Evolutionary conservation across 2,113 vertebrate species (phyloP).

Genomic region (Petrocephalus microphthalmus): DNA sequence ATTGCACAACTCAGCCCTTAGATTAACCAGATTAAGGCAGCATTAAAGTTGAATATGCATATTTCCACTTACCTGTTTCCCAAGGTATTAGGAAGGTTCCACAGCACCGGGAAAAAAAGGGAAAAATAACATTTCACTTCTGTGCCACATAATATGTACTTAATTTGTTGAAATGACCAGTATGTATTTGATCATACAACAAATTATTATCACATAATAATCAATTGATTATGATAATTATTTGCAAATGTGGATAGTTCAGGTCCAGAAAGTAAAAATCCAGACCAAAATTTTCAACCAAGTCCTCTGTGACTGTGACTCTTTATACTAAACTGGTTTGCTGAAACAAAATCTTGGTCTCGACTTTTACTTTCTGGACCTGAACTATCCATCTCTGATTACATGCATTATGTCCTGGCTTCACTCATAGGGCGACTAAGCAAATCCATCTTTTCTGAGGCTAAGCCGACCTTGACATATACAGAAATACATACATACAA

Average conservation of each 20-base stretch:
- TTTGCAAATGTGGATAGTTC: background rate
- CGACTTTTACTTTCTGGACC: background rate
- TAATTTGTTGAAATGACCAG: background rate
- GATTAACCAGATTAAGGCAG: background rate
- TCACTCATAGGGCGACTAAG: background rate
- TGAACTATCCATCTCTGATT: background rate
- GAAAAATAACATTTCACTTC: background rate
- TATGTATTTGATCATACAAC: background rate
- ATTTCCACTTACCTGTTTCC: constrained; percentile 13
- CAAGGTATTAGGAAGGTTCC: background rate
- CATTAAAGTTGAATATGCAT: background rate
- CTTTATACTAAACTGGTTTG: background rate
- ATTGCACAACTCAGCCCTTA: background rate
- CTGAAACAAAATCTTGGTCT: background rate
- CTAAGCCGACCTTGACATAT: background rate
- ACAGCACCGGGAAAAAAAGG: background rate
- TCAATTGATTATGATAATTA: background rate
- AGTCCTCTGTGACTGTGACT: too few species aligned
- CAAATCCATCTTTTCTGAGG: too few species aligned
- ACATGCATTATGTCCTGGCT: background rate
- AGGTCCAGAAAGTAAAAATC: background rate
- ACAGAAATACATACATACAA: background rate
- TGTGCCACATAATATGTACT: background rate
- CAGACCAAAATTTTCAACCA: background rate
- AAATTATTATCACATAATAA: background rate